Evolutionary conservation across 2,113 vertebrate genomes (phyloP).

Genomic region (Sciurus niger): DNA sequence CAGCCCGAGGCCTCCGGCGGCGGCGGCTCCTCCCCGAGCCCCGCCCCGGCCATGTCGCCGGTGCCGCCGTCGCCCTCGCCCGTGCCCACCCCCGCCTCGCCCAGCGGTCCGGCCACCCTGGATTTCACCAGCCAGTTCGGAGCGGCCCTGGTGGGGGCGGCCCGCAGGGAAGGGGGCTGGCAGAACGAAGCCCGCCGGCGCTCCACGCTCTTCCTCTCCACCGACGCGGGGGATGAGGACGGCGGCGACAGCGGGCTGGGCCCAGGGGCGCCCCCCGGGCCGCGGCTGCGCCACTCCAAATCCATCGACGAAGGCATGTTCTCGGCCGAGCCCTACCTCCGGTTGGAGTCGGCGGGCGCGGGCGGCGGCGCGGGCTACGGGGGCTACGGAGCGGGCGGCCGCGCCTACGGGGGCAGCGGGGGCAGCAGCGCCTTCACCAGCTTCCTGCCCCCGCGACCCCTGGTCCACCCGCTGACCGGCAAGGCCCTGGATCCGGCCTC

Average conservation of each 20-base stretch:
- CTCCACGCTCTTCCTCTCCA: conserved; percentile 95
- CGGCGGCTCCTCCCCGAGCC: conserved; percentile 80
- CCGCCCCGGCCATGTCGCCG: conserved; percentile 89
- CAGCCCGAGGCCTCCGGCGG: conserved; percentile 82
- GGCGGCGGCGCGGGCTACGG: conserved; percentile 71
- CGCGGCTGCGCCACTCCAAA: conserved; percentile 93
- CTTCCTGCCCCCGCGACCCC: conserved; percentile 89
- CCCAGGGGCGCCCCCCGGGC: conserved; percentile 84
- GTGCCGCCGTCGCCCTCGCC: conserved; percentile 89
- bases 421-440: conserved; percentile 87
- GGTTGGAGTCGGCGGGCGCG: conserved; percentile 91
- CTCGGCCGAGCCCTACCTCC: conserved; percentile 93
- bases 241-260: conserved; percentile 74
- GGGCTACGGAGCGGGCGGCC: conserved; percentile 84
- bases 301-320: conserved; percentile 98
- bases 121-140: conserved; percentile 97
- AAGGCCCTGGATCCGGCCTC: conserved; percentile 95
- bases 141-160: conserved; percentile 95
- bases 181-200: conserved; percentile 94
- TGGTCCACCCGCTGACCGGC: conserved; percentile 95
- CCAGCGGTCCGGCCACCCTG: conserved; percentile 88
- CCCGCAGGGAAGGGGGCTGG: conserved; percentile 93
- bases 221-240: conserved; percentile 88
- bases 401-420: conserved; percentile 91
- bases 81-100: conserved; percentile 86